Conservation (phyloP, 2,888 invertebrate species). For the Amphipoea oculea region DNA sequence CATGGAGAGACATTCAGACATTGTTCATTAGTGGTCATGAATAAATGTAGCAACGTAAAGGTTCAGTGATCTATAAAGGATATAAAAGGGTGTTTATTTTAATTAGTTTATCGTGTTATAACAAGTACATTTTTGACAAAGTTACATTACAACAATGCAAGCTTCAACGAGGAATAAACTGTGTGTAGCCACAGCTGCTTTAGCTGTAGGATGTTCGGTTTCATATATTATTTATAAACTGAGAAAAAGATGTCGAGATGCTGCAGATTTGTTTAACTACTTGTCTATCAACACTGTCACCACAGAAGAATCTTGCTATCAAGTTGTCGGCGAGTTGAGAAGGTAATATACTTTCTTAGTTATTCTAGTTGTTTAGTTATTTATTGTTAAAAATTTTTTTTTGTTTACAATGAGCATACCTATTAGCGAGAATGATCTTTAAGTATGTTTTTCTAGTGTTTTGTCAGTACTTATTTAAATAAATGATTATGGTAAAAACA, state of each 20-base stretch:
- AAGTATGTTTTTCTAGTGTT: not conserved
- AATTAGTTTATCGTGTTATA: not conserved
- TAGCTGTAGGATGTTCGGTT: conserved; percentile 73
- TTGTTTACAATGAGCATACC: conserved; percentile 1
- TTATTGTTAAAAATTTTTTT: conserved; percentile 6
- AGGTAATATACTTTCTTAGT: conserved; percentile 69
- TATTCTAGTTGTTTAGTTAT: not conserved
- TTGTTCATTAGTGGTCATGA: not conserved
- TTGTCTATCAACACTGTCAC: conserved; percentile 77
- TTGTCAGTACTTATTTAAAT: not conserved
- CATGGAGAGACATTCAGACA: conserved; percentile 3
- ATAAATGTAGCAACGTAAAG: not conserved
- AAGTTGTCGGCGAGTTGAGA: conserved; percentile 76
- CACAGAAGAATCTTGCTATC: conserved; percentile 74
- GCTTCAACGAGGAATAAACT: conserved; percentile 68
- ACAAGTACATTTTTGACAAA: conserved; percentile 2
- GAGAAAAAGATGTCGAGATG: conserved; percentile 66
- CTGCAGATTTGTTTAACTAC: conserved; percentile 76
- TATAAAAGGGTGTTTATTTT: not conserved
- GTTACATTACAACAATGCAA: conserved; percentile 67
- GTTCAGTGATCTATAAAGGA: not conserved
- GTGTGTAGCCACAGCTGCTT: conserved; percentile 70
- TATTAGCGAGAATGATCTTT: not conserved
- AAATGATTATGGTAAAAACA: not conserved
- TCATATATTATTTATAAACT: conserved; percentile 71